phyloP scores from a whole-genome alignment of 2,888 invertebrate genomes.

The Polietes domitor region DNA sequence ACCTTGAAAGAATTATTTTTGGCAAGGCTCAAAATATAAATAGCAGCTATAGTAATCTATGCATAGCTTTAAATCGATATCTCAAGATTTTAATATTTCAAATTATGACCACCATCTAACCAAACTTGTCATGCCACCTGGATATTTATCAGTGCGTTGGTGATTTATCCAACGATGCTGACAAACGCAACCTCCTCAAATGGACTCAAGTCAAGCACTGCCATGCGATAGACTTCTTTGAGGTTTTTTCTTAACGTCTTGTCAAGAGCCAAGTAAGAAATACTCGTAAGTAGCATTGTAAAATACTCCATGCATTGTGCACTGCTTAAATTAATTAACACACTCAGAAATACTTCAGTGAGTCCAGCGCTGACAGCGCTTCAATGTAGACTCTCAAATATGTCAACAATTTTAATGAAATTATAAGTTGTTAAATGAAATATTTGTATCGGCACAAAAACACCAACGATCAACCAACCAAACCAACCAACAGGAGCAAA shows the following conservation, averaged over 20 bases:
- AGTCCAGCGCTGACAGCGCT: conserved; percentile 31
- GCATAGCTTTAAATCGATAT: too few relatives aligned
- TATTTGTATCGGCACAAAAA: conserved; percentile 44
- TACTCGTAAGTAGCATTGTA: too few relatives aligned
- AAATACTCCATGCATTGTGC: conserved; percentile 43
- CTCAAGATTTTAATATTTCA: too few relatives aligned
- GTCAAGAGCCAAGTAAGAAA: not conserved
- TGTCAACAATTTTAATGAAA: conserved; percentile 66
- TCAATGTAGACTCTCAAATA: conserved; percentile 61
- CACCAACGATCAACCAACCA: not conserved
- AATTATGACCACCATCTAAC: too few relatives aligned
- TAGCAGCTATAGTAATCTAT: too few relatives aligned
- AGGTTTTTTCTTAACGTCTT: not conserved
- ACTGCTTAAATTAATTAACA: conserved; percentile 69
- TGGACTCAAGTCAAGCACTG: not conserved
- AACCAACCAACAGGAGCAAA: not conserved
- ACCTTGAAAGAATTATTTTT: too few relatives aligned
- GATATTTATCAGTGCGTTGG: not conserved
- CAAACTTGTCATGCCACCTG: not conserved
- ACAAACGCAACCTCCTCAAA: not conserved
- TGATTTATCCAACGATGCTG: not conserved
- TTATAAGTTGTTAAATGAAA: conserved; percentile 65
- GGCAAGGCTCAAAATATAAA: too few relatives aligned
- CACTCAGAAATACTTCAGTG: conserved; percentile 61
- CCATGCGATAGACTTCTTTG: conserved; percentile 4